Conservation (phyloP, 2,888 invertebrate genomes). For the Drosophila atroscutellata region DNA sequence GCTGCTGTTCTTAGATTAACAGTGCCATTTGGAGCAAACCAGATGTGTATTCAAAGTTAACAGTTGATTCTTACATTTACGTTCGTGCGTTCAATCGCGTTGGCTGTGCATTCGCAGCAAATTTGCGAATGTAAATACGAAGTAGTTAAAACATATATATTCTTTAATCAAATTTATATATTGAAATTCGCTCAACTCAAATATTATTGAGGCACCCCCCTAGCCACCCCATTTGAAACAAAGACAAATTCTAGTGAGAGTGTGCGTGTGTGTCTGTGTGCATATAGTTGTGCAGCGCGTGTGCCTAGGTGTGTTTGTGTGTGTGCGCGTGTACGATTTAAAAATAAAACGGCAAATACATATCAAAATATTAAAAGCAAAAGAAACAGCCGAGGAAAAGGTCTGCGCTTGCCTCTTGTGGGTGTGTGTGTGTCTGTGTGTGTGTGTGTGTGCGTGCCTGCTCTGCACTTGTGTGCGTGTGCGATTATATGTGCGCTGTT, state of each 20-base stretch:
- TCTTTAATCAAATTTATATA: conserved; percentile 5
- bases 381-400: conserved; percentile 45
- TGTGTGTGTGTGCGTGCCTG: conserved; percentile 5
- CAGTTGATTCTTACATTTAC: conserved; percentile 36
- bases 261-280: conserved; percentile 16
- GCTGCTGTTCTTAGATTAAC: conserved; percentile 13
- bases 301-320: neutral
- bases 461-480: conserved; percentile 33
- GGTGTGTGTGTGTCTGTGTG: conserved; percentile 4
- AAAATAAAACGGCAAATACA: conserved; percentile 80
- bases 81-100: conserved; percentile 48
- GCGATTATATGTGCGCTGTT: conserved; percentile 8
- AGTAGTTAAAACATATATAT: conserved; percentile 7
- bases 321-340: conserved; percentile 66
- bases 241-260: conserved; percentile 27
- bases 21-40: conserved; percentile 53
- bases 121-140: conserved; percentile 10
- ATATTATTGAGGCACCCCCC: conserved; percentile 12
- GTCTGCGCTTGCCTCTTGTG: conserved; percentile 24
- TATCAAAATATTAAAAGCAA: conserved; percentile 71
- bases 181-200: conserved; percentile 9
- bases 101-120: conserved; percentile 42
- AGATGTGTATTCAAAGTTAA: conserved; percentile 14
- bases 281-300: conserved; percentile 25
- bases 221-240: neutral